Conservation (phyloP, 2,888 invertebrate species). For the Girardia tigrina region DNA sequence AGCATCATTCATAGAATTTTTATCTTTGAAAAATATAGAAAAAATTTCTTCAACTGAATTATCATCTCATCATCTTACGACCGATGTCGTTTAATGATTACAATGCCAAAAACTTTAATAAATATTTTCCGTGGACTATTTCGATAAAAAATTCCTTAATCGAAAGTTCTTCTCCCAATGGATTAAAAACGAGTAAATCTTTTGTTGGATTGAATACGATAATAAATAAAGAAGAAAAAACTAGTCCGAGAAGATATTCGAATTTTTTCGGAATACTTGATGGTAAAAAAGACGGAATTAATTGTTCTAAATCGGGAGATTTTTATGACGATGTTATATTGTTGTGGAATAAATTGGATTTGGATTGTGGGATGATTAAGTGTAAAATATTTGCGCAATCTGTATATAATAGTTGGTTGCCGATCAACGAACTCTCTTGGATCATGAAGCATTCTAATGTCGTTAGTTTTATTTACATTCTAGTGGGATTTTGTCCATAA, state of each 20-base stretch:
- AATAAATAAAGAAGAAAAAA: background rate
- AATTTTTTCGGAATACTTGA: background rate
- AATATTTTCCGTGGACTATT: slow-evolving; percentile 12
- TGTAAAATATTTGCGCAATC: background rate
- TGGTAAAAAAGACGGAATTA: background rate
- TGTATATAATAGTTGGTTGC: background rate
- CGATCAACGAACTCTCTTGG: background rate
- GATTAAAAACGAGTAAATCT: background rate
- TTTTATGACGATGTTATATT: slow-evolving; percentile 1
- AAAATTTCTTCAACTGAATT: background rate
- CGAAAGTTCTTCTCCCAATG: background rate
- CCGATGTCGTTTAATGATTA: slow-evolving; percentile 1
- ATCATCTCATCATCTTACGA: background rate
- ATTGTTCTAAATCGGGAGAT: slow-evolving; percentile 11
- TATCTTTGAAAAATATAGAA: background rate
- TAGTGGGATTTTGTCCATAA: no score
- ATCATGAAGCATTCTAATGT: background rate
- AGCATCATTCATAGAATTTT: background rate
- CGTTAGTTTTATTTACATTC: no score
- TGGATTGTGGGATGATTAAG: background rate
- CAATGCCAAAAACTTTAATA: background rate
- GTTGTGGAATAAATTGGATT: slow-evolving; percentile 15
- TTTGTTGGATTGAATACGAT: background rate
- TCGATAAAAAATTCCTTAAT: background rate
- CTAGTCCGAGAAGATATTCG: background rate